phyloP scores from a whole-genome alignment of 2,113 vertebrate genomes.

The Tetrax tetrax region DNA sequence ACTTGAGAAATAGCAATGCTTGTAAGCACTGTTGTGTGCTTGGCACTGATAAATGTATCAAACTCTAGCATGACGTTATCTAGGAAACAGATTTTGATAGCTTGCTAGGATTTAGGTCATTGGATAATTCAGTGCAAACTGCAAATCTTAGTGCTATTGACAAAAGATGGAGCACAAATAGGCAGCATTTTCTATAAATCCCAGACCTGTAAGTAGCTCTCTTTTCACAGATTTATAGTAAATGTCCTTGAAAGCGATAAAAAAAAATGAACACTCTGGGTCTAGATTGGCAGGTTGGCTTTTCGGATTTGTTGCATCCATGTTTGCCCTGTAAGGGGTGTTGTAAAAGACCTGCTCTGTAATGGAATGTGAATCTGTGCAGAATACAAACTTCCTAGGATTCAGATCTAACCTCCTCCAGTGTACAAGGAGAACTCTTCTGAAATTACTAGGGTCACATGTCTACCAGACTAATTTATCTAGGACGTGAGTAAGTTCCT shows the following conservation, averaged over 20 bases:
- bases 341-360: neutral
- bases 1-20: constrained; percentile 10
- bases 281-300: neutral
- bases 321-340: neutral
- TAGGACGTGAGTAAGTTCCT: neutral
- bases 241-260: constrained; percentile 56
- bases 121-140: constrained; percentile 71
- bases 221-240: constrained; percentile 53
- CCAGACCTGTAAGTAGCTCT: constrained; percentile 47
- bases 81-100: constrained; percentile 71
- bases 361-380: neutral
- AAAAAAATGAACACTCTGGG: neutral
- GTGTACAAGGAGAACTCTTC: neutral
- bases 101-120: constrained; percentile 74
- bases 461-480: neutral
- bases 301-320: neutral
- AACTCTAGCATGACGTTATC: constrained; percentile 58
- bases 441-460: neutral
- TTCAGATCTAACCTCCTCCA: neutral
- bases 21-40: constrained; percentile 23
- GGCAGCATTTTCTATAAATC: constrained; percentile 63
- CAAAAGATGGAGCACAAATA: constrained; percentile 70
- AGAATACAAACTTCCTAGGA: neutral
- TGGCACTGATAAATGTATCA: constrained; percentile 69
- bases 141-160: constrained; percentile 71